Evolutionary conservation across 2,113 vertebrate species (phyloP), one percentile per base, ranked within the genome.

Genomic region (Vireo altiloquus): DNA sequence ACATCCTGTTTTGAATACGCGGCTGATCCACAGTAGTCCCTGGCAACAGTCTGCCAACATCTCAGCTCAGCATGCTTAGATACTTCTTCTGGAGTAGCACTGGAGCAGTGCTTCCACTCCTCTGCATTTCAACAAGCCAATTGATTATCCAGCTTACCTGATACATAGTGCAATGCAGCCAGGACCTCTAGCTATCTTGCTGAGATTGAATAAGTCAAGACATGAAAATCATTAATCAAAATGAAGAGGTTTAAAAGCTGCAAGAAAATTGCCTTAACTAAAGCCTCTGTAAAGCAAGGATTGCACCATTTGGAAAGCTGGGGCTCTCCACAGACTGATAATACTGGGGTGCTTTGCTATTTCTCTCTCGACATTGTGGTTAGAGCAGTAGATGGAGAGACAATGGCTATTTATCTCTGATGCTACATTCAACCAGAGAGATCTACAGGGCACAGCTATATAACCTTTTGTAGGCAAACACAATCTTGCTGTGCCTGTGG

Each of bases 161-260:
- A 97, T 96, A 89, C 84, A 84, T 15, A 96, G 24, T 7, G 59
- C 75, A 90, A 61, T 35, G 64, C 7, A 40, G 86, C 86, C 83
- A 96, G 80, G 92, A 97, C 90, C 91, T 90, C 86, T 52, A 97
- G 87, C 84, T 97, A 96, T 97, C 97, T 98, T 86, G 81, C 95
- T 90, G 84, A 97, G 94, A 89, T 15, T 78, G 84, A 97, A 95
- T 96, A 88, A 97, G 95, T 97, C 96, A 97, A 88, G 90, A 94
- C 94, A 97, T 69, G 96, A 97, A 97, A 97, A 98, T 90, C 61
- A 97, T 96, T 97, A 97, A 97, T 94, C 94, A 96, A 96, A 84
- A 82, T 53, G 75, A 96, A 95, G 89, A 96, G 56, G 75, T 96
- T 87, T 91, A 95, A 97, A 97, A 94, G 74, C 90, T 95, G 92